Evolutionary conservation across 2,888 invertebrate genomes (phyloP).

Genomic region (Aromia moschata): DNA sequence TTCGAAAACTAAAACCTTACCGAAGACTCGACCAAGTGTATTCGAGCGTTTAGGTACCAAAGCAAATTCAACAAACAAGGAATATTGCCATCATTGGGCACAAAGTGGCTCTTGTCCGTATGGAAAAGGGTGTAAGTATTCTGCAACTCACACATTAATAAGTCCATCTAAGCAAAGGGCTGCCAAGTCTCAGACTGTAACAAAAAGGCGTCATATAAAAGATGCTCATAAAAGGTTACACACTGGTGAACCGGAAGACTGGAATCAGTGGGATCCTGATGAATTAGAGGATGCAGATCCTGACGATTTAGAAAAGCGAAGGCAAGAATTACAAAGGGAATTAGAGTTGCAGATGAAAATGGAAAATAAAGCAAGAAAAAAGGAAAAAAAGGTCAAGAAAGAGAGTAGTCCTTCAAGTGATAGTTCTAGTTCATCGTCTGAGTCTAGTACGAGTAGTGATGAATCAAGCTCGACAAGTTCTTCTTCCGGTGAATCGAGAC

Average conservation of each 20-base stretch:
- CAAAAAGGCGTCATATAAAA: conserved; percentile 47
- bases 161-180: conserved; percentile 79
- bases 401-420: conserved; percentile 76
- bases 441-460: conserved; percentile 73
- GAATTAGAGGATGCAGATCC: conserved; percentile 84
- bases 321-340: conserved; percentile 79
- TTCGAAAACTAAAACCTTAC: conserved; percentile 68
- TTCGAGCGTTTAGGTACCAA: conserved; percentile 85
- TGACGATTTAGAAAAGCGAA: conserved; percentile 78
- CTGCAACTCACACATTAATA: conserved; percentile 76
- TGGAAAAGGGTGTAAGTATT: conserved; percentile 82
- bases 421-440: conserved; percentile 71
- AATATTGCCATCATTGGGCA: conserved; percentile 81
- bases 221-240: conserved; percentile 48
- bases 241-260: conserved; percentile 69
- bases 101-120: conserved; percentile 81
- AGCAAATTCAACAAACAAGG: conserved; percentile 65
- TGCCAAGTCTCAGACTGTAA: conserved; percentile 70
- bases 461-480: conserved; percentile 70
- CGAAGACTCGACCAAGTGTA: conserved; percentile 76
- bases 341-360: conserved; percentile 82
- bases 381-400: conserved; percentile 73
- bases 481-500: conserved; percentile 61
- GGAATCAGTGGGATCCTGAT: conserved; percentile 81
- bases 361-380: conserved; percentile 75